Evolutionary conservation across 1,140 invertebrate genomes (phyloP).

Genomic region (Muscidifurax raptorellus): DNA sequence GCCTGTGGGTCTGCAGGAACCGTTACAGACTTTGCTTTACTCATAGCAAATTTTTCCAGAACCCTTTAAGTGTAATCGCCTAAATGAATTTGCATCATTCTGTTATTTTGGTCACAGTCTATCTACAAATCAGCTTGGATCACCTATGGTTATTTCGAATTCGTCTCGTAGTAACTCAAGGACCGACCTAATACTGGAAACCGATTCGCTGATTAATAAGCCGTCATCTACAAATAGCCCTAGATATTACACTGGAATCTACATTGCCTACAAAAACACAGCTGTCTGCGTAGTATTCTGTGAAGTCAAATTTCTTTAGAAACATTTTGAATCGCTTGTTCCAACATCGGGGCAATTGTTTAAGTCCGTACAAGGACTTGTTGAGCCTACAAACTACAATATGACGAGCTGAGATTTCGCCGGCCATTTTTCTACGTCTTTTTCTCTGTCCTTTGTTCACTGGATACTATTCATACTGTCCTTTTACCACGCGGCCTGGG

Average conservation of each 20-base stretch:
- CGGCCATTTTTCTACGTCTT: too few relatives aligned
- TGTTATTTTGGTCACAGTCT: slow-evolving; percentile 1
- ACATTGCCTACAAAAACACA: too few relatives aligned
- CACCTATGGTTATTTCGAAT: slow-evolving; percentile 48
- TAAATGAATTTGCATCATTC: slow-evolving; percentile 31
- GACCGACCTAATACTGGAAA: slow-evolving; percentile 8
- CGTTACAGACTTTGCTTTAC: slow-evolving; percentile 30
- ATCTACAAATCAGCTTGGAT: slow-evolving; percentile 45
- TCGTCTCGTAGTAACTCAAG: slow-evolving; percentile 16
- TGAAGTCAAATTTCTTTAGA: too few relatives aligned
- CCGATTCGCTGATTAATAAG: slow-evolving; percentile 18
- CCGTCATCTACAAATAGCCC: slow-evolving; percentile 44
- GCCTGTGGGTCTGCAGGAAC: slow-evolving; percentile 48
- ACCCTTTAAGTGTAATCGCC: slow-evolving; percentile 35
- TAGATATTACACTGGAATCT: too few relatives aligned
- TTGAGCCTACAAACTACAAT: too few relatives aligned
- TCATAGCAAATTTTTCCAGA: slow-evolving; percentile 39
- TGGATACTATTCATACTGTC: too few relatives aligned
- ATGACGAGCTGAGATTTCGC: slow-evolving; percentile 40
- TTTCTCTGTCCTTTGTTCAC: too few relatives aligned
- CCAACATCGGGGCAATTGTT: too few relatives aligned
- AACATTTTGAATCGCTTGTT: too few relatives aligned
- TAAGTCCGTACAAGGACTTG: too few relatives aligned
- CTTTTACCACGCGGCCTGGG: too few relatives aligned
- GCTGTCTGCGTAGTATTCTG: too few relatives aligned